These are phyloP conservation scores for Patagioenas fasciata DNA, from an alignment of 2,113 vertebrate genomes.

Conservation along the genomic window DNA sequence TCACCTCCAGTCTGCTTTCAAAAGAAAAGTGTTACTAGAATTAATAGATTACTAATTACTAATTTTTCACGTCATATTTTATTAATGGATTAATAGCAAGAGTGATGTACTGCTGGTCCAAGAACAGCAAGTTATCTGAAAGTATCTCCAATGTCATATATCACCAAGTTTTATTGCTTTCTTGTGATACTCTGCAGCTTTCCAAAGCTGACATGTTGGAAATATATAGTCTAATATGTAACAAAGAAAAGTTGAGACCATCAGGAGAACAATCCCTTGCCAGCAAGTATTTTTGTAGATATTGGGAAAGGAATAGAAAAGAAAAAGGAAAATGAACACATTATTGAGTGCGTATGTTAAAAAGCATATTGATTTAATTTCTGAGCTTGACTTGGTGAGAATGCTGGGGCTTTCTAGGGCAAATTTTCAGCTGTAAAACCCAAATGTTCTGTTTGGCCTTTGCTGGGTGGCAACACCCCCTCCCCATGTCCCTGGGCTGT, in stretches of 20 bases:
- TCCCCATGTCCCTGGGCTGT: fast-evolving
- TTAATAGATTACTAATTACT: not conserved
- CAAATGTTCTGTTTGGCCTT: not conserved
- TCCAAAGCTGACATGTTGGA: not conserved
- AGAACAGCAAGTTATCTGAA: not conserved
- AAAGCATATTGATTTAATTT: not conserved
- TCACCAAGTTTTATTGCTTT: not conserved
- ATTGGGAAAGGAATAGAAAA: not conserved
- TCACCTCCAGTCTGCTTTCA: not conserved
- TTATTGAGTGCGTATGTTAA: not conserved
- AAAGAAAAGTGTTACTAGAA: not conserved
- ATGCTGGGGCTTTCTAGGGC: not conserved
- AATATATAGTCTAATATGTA: not conserved
- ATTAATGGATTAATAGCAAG: not conserved
- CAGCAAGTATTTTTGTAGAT: not conserved
- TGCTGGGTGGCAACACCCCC: not conserved
- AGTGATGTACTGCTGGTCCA: not conserved
- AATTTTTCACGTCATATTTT: not conserved
- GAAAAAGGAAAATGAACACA: not conserved
- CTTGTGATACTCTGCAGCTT: not conserved
- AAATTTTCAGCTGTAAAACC: not conserved
- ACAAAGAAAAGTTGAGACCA: not conserved
- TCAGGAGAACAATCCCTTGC: not conserved
- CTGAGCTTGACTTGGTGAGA: not conserved
- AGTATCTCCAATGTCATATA: not conserved